These are phyloP conservation scores for Pterobdella sp. DNA, from an alignment of 2,888 invertebrate species.

Conservation along the genomic window DNA sequence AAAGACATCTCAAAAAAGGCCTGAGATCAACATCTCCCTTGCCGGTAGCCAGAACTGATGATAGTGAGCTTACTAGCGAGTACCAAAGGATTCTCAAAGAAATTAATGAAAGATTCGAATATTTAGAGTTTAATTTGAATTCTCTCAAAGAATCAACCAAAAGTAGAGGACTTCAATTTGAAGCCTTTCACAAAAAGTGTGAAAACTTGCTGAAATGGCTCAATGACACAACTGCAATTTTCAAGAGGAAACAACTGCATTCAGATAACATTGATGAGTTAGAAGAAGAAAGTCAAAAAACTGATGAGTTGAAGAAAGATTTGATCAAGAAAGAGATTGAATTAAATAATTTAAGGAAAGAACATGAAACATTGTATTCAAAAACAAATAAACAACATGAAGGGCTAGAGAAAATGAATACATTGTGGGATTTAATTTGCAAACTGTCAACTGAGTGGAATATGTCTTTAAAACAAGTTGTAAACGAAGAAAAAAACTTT, in stretches of 20 bases:
- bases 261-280: constrained; percentile 6
- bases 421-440: neutral
- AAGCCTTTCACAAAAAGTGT: neutral
- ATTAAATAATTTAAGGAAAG: constrained; percentile 67
- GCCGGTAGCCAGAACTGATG: constrained; percentile 13
- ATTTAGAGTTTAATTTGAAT: neutral
- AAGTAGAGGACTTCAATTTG: neutral
- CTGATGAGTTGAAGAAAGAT: constrained; percentile 70
- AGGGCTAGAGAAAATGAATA: constrained; percentile 67
- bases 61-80: neutral
- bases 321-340: constrained; percentile 52
- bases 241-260: neutral
- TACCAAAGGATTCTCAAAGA: constrained; percentile 17
- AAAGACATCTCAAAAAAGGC: constrained; percentile 20
- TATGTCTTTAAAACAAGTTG: constrained; percentile 43
- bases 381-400: constrained; percentile 70
- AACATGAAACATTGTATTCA: constrained; percentile 69
- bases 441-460: constrained; percentile 44
- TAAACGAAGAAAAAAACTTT: constrained; percentile 83
- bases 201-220: neutral
- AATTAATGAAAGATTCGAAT: constrained; percentile 16
- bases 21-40: constrained; percentile 20
- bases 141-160: neutral
- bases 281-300: constrained; percentile 59
- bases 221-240: neutral